Base-by-base conservation (phyloP, 2,797 vertebrate genomes). In the Ctenosaura bakeri region DNA sequence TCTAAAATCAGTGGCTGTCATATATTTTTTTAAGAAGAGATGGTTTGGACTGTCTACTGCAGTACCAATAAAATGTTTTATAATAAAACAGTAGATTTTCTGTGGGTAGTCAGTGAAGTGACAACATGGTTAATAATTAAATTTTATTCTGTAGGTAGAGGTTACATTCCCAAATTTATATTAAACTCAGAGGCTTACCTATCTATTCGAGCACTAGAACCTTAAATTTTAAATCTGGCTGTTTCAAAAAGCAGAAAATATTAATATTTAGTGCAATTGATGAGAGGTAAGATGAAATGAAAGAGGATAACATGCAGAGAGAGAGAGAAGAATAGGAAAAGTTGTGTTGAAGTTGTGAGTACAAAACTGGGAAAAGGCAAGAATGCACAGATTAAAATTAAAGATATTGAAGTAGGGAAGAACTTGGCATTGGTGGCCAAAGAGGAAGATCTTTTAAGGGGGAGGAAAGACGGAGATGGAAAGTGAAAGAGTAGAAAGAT, bases 31-130 rank as follows among this genome's bases (percentile, higher is more conserved):
- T 59, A 18, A 81, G 1, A 90, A 89, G 10, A 42, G 22, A 71
- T 0, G 88, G 90, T 35, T 88, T n/a, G 76, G 35, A 14, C 35
- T 87, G 87, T 91, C 86, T 88, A 9, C 92, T 93, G 24, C 38
- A 20, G 81, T 83, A 85, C 77, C 86, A 96, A 95, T 96, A 96
- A 96, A 91, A 96, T 85, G 50, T 92, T 95, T 96, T 95, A 59
- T 93, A 74, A 83, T 54, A 90, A 83, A 18, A 52, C 32, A 83
- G 35, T 20, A 89, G n/a, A 7, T 83, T 13, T 85, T 66, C n/a
- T 76, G 56, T n/a, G 35, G 56, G 18, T 66, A 54, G 20, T 87
- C 22, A 35, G 50, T 79, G 35, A 88, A n/a, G 42, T 77, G 42
- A 29, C 20, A 84, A 42, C 16, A 77, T 38, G 46, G 32, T 35